A percentile compares a stretch with the other conserved stretches of the same genome.
These are phyloP conservation scores for Phania funesta DNA, from an alignment of 2,888 invertebrate genomes.

Conservation along the genomic window DNA sequence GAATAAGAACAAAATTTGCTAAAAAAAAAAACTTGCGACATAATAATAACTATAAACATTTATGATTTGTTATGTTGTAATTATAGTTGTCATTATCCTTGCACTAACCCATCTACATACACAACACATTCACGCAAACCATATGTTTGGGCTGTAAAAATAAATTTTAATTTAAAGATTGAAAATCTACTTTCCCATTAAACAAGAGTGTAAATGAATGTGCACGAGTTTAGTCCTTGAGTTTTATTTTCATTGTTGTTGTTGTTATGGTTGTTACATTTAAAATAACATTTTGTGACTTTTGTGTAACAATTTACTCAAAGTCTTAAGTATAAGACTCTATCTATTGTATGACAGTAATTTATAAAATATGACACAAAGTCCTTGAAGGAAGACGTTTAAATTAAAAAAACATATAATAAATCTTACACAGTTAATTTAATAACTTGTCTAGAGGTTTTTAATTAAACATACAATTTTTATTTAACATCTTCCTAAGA, in stretches of 20 bases:
- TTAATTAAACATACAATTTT: too few species aligned
- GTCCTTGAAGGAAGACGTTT: conserved; percentile 10
- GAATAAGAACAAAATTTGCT: background rate
- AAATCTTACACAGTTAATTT: background rate
- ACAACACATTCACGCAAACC: conserved; percentile 8
- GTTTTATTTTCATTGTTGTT: conserved; percentile 1
- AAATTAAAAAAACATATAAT: background rate
- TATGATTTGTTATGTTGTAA: conserved; percentile 63
- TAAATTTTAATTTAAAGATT: conserved; percentile 3
- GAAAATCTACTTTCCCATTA: background rate
- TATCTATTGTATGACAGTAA: conserved; percentile 39
- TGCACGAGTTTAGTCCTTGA: conserved; percentile 44
- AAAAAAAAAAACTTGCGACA: background rate
- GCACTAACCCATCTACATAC: conserved; percentile 4
- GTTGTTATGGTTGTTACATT: background rate
- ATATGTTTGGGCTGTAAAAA: conserved; percentile 17
- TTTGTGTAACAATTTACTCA: conserved; percentile 5
- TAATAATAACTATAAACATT: conserved; percentile 39
- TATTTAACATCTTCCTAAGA: too few species aligned
- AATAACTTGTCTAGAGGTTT: background rate
- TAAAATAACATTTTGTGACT: conserved; percentile 23
- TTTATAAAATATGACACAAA: conserved; percentile 17
- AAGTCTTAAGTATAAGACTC: conserved; percentile 25
- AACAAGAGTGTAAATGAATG: conserved; percentile 23
- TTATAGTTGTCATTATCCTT: conserved; percentile 48